Percentiles rank a stretch among this genome's conserved stretches.
phyloP scores from a whole-genome alignment of 1,140 invertebrate species.

The Drosophila sucinea region DNA sequence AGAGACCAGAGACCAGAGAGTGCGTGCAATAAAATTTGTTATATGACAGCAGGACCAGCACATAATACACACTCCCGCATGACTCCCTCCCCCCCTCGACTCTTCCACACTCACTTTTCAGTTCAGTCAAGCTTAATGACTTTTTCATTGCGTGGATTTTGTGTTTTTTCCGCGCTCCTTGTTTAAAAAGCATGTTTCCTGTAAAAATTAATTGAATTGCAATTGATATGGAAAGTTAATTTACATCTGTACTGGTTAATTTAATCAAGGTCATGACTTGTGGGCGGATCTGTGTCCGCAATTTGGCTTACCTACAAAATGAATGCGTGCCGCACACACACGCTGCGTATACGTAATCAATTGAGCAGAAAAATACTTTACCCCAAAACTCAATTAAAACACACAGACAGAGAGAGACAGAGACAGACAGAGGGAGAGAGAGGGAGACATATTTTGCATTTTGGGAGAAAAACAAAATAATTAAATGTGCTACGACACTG shows the following conservation, averaged over 20 bases:
- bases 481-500: conserved; percentile 32
- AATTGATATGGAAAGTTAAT: conserved; percentile 80
- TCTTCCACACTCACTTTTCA: not conserved
- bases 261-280: conserved; percentile 63
- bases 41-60: conserved; percentile 19
- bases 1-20: conserved; percentile 1
- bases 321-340: conserved; percentile 52
- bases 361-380: conserved; percentile 73
- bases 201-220: conserved; percentile 77
- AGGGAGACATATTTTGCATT: not conserved
- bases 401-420: conserved; percentile 15
- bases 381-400: conserved; percentile 71
- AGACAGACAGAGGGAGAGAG: conserved; percentile 4
- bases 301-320: conserved; percentile 40
- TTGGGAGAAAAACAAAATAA: conserved; percentile 47
- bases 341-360: conserved; percentile 73
- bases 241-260: conserved; percentile 75
- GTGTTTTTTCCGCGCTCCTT: not conserved
- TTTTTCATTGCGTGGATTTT: conserved; percentile 40
- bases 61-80: not conserved
- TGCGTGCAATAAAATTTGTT: conserved; percentile 51
- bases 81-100: not conserved
- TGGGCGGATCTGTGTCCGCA: conserved; percentile 3
- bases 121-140: conserved; percentile 42
- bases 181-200: conserved; percentile 26